Base-by-base conservation (phyloP, 2,113 vertebrate genomes). In the Solenodon paradoxus region DNA sequence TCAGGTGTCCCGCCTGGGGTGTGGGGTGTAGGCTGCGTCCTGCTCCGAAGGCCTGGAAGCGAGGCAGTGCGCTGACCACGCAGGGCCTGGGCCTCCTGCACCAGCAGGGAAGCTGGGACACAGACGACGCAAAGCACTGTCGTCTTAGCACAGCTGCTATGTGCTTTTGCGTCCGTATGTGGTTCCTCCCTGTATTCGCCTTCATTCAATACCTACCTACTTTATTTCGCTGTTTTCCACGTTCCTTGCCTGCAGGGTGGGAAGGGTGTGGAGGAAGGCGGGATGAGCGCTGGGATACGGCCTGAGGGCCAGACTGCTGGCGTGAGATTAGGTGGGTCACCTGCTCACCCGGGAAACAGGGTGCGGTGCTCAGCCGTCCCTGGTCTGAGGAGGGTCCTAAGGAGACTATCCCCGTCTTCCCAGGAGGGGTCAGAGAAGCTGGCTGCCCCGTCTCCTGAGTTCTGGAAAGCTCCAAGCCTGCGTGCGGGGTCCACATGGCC, bases 401-500 rank as follows among this genome's bases (percentile, higher is more conserved):
- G 0, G 57, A 49, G 47, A 28, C 4, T 0, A 3, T 30, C 30
- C 13, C 38, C 9, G 9, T 32, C 32, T 71, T 7, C 40, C 24
- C 3, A 35, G 4, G 3, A 26, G 26, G 15, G n/a, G 4, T 3
- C 1, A 17, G 38, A 49, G 19, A 47, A 30, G 19, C 38, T 1
- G 64, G 40, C n/a, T 5, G 35, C 7, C 3, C 13, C 19, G 66
- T 16, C 6, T 3, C 68, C 45, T 9, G 72, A 38, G 40, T 12
- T 5, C 5, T 0, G 71, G 66, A 35, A 38, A 38, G n/a, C 19
- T 6, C 26, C 24, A 38, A 32, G 57, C 26, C 35, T 5, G 28
- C 35, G 16, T 3, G 11, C 2, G 40, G 35, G n/a, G 1, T 9
- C 8, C 12, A 3, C 0, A 7, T 2, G 24, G 17, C 1, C 63